Evolutionary conservation across 2,888 invertebrate species (phyloP), one percentile per base, ranked within the genome.

Genomic region (Idaea dimidiata): DNA sequence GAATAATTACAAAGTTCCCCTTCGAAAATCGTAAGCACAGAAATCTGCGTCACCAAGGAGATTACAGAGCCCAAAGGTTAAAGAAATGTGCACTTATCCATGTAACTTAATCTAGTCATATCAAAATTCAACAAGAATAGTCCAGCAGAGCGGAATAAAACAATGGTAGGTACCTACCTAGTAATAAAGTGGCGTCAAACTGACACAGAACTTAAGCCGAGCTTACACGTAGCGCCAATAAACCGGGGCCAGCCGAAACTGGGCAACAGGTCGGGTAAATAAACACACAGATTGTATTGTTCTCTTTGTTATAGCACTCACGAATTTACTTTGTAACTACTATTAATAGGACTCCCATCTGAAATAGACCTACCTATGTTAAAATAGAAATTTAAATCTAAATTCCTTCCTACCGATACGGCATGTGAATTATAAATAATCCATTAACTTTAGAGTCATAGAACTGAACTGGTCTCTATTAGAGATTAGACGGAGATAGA

Each of bases 201-300:
- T 3, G 6, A 10, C 43, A 43, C 43, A 43, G 43, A 43, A 43
- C 43, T 43, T 43, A 43, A 56, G 62, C 60, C 63, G 60, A 65
- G 60, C 66, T 64, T 31, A n/a, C 58, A 62, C 65, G 65, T 67
- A 59, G 63, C 61, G 43, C 62, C 67, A 76, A 77, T 78, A 78
- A 81, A 82, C 79, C 81, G 75, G 80, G 78, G 76, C 69, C 75
- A 66, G 64, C 67, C 66, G 61, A 67, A 66, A 63, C 73, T 73
- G 74, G 76, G 78, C 61, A 57, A 87, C 87, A 87, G 86, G 87
- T 86, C 65, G 43, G 43, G 10, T 43, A 43, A 43, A 43, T 10
- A 43, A 43, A 43, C 43, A 14, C 10, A 43, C 43, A 10, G 43
- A 43, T 43, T 43, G 14, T 10, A 43, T 43, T 43, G 43, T 43